These are phyloP conservation scores for Heliconius sara DNA, from an alignment of 2,888 invertebrate genomes.

Conservation along the genomic window DNA sequence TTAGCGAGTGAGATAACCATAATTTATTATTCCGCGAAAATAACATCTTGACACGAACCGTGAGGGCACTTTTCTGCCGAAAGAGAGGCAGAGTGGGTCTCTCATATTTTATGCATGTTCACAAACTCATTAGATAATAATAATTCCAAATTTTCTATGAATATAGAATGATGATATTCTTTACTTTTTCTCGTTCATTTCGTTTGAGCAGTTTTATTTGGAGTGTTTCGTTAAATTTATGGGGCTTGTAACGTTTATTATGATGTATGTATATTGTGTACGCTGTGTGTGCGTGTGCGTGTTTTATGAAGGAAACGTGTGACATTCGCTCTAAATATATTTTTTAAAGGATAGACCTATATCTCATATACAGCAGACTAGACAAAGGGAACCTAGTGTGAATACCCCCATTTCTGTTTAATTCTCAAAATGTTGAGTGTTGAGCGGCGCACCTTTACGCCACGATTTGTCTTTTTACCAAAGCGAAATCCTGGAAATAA, in stretches of 20 bases:
- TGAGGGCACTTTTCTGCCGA: conserved; percentile 45
- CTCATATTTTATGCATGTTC: conserved; percentile 50
- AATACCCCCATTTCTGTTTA: neutral
- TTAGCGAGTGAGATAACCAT: conserved; percentile 43
- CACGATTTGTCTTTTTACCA: no score
- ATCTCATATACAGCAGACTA: neutral
- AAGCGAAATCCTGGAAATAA: no score
- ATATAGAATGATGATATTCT: conserved; percentile 29
- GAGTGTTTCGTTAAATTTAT: conserved; percentile 19
- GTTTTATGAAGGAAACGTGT: neutral
- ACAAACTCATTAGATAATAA: conserved; percentile 49
- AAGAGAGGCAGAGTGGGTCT: conserved; percentile 45
- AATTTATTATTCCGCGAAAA: conserved; percentile 47
- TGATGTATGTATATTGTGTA: neutral
- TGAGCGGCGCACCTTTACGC: no score
- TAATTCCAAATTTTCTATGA: conserved; percentile 42
- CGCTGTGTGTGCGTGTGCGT: neutral
- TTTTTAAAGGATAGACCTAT: neutral
- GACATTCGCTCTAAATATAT: neutral
- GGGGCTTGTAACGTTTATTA: neutral
- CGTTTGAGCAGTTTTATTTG: neutral
- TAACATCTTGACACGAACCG: conserved; percentile 47
- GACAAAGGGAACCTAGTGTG: neutral
- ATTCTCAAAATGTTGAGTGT: no score
- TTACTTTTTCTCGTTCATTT: conserved; percentile 33